Conservation (phyloP, 35 echinoderm and acorn worm species). For the Heliocidaris erythrogramma region DNA sequence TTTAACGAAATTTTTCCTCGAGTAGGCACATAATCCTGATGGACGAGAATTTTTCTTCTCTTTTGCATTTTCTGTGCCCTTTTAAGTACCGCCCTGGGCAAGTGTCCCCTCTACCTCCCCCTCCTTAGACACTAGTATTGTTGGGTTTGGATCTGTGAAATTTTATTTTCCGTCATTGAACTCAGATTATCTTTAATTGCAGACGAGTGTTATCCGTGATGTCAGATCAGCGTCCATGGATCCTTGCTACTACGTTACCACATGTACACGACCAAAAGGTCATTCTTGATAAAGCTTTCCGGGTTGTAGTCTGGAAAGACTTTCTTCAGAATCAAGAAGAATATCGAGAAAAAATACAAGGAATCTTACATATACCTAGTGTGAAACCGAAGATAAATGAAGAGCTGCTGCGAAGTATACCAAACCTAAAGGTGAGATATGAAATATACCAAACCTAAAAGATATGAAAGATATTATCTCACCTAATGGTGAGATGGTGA, state of each 20-base stretch:
- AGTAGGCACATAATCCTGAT: no score
- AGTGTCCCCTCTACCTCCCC: no score
- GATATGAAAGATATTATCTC: neutral
- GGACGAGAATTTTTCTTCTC: no score
- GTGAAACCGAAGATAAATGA: neutral
- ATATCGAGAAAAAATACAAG: conserved; percentile 6
- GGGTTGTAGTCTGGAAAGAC: conserved; percentile 21
- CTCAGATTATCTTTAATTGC: neutral
- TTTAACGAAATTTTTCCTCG: no score
- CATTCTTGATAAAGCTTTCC: neutral
- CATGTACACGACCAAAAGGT: neutral
- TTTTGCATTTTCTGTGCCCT: no score
- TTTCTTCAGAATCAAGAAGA: neutral
- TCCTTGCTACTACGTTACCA: neutral
- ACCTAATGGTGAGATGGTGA: neutral
- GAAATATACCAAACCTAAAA: neutral
- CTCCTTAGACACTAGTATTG: no score
- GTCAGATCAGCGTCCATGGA: neutral
- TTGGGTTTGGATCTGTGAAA: no score
- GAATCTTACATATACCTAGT: conserved; percentile 11
- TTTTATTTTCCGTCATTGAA: no score
- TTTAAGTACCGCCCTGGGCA: no score
- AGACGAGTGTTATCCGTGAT: neutral
- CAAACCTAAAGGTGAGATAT: conserved; percentile 32
- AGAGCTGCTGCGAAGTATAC: conserved; percentile 24